Conservation (phyloP, 2,888 invertebrate genomes). For the Ferrisia virgata region DNA sequence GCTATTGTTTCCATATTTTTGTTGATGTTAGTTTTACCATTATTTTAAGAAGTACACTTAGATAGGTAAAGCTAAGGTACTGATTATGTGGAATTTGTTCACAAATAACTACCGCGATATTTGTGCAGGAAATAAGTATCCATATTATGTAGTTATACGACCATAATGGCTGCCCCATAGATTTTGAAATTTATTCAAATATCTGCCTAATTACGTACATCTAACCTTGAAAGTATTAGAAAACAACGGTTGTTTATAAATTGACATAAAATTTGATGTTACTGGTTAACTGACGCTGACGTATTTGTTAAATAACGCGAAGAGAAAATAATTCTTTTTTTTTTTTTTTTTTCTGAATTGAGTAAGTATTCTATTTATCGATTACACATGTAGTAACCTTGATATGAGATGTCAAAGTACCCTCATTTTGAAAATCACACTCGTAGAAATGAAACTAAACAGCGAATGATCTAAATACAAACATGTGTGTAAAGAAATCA, state of each 20-base stretch:
- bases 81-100: too few relatives aligned
- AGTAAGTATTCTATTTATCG: background rate
- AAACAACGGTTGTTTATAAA: background rate
- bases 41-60: too few relatives aligned
- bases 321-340: constrained; percentile 14
- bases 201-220: background rate
- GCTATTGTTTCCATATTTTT: too few relatives aligned
- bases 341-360: too few relatives aligned
- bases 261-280: background rate
- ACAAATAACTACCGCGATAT: background rate
- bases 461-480: background rate
- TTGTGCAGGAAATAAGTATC: background rate
- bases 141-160: background rate
- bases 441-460: background rate
- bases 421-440: background rate
- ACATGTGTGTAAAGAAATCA: background rate
- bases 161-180: background rate
- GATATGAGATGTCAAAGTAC: background rate
- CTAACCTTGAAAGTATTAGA: background rate
- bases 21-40: too few relatives aligned
- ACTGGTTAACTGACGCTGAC: background rate
- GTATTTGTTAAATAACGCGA: background rate
- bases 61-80: too few relatives aligned
- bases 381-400: background rate
- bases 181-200: background rate